Conservation (phyloP, 1,140 invertebrate genomes). For the Lepidotrigona ventralis region DNA sequence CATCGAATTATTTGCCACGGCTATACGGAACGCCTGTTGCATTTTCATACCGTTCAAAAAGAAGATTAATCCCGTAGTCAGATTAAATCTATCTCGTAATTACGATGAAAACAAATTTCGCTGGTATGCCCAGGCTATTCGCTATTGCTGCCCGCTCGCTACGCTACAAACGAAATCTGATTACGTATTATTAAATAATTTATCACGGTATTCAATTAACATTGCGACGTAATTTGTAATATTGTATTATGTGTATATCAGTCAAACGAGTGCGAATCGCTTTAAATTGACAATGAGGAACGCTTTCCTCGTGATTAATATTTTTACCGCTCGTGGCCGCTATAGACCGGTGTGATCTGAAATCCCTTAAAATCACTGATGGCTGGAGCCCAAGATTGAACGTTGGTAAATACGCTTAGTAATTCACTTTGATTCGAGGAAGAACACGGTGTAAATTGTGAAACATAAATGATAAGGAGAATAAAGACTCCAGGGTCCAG, state of each 20-base stretch:
- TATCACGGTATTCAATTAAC: conserved; percentile 42
- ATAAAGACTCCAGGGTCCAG: neutral
- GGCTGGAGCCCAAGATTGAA: neutral
- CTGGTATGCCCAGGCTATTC: neutral
- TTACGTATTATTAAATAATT: conserved; percentile 55
- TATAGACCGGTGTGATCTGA: neutral
- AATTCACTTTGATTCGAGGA: neutral
- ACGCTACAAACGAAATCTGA: conserved; percentile 44
- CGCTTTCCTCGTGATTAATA: neutral
- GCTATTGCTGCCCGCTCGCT: neutral
- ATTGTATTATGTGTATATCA: neutral
- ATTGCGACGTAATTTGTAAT: conserved; percentile 22
- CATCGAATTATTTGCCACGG: conserved; percentile 30
- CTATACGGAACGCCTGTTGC: conserved; percentile 40
- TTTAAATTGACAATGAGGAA: conserved; percentile 1
- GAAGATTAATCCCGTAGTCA: conserved; percentile 47
- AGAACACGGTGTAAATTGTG: neutral
- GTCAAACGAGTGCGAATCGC: neutral
- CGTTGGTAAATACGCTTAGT: neutral
- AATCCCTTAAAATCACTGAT: neutral
- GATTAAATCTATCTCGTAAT: conserved; percentile 47
- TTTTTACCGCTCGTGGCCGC: neutral
- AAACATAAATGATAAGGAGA: neutral
- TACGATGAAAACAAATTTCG: conserved; percentile 40
- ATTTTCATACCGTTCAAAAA: conserved; percentile 38